phyloP scores from a whole-genome alignment of 2,888 invertebrate species.

The Hypselothyrea guttata region DNA sequence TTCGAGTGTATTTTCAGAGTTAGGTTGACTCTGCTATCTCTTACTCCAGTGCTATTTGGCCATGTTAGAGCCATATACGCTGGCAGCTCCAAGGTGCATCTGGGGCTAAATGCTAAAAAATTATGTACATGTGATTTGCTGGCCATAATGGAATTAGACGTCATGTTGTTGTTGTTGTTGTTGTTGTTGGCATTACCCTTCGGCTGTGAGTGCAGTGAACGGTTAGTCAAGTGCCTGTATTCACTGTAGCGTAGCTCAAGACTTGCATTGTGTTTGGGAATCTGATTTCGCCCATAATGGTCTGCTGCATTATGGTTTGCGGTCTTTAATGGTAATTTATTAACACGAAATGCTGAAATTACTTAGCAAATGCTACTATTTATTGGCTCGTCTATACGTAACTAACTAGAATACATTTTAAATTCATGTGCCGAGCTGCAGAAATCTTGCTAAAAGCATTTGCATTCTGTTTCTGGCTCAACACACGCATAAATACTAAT shows the following conservation, averaged over 20 bases:
- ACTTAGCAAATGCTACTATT: conserved; percentile 37
- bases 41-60: too few relatives aligned
- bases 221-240: conserved; percentile 25
- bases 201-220: conserved; percentile 33
- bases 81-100: conserved; percentile 61
- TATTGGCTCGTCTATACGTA: conserved; percentile 21
- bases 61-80: too few relatives aligned
- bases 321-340: conserved; percentile 61
- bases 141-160: conserved; percentile 68
- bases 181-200: conserved; percentile 19
- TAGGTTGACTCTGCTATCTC: too few relatives aligned
- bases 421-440: conserved; percentile 22
- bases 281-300: conserved; percentile 22
- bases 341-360: conserved; percentile 43
- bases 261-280: conserved; percentile 28
- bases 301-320: conserved; percentile 33
- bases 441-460: conserved; percentile 18
- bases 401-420: conserved; percentile 8
- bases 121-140: conserved; percentile 68
- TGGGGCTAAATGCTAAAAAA: conserved; percentile 66
- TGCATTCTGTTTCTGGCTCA: too few relatives aligned
- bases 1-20: too few relatives aligned
- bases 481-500: not conserved
- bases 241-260: conserved; percentile 27
- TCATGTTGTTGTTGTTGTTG: conserved; percentile 13